A percentile compares a stretch with the other conserved stretches of the same genome.
phyloP scores from a whole-genome alignment of 2,888 invertebrate genomes.

The Leptarthrus brevirostris region DNA sequence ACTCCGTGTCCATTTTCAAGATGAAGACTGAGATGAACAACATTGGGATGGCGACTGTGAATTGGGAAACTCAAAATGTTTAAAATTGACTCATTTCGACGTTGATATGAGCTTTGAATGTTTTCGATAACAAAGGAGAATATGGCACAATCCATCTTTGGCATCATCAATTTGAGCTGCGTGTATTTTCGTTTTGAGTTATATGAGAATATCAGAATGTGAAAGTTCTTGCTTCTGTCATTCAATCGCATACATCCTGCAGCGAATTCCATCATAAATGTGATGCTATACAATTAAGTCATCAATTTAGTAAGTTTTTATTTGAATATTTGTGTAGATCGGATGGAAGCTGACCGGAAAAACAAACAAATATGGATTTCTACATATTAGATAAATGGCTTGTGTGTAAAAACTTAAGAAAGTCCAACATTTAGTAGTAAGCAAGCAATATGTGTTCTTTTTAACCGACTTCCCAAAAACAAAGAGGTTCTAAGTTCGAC shows the following conservation, averaged over 20 bases:
- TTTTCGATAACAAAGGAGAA: conserved; percentile 57
- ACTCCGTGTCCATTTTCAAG: conserved; percentile 56
- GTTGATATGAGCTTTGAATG: conserved; percentile 61
- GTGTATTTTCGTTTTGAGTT: conserved; percentile 58
- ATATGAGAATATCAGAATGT: conserved; percentile 60
- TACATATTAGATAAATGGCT: too few species aligned
- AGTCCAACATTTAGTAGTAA: too few species aligned
- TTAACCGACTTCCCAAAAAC: too few species aligned
- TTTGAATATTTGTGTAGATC: too few species aligned
- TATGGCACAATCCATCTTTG: conserved; percentile 60
- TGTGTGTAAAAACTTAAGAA: too few species aligned
- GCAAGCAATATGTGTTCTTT: too few species aligned
- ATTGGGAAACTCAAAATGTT: conserved; percentile 54
- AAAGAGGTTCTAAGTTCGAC: too few species aligned
- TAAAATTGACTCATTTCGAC: conserved; percentile 59
- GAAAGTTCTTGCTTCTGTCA: conserved; percentile 62
- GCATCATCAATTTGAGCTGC: conserved; percentile 59
- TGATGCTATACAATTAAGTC: too few species aligned
- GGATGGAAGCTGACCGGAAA: too few species aligned
- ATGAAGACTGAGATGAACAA: conserved; percentile 53
- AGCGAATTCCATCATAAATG: conserved; percentile 31
- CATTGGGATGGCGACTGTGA: conserved; percentile 49
- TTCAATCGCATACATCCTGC: conserved; percentile 58
- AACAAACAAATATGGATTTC: too few species aligned
- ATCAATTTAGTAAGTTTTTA: too few species aligned